Conservation (phyloP, 2,888 invertebrate species). For the Nephrotoma guestfalica region DNA sequence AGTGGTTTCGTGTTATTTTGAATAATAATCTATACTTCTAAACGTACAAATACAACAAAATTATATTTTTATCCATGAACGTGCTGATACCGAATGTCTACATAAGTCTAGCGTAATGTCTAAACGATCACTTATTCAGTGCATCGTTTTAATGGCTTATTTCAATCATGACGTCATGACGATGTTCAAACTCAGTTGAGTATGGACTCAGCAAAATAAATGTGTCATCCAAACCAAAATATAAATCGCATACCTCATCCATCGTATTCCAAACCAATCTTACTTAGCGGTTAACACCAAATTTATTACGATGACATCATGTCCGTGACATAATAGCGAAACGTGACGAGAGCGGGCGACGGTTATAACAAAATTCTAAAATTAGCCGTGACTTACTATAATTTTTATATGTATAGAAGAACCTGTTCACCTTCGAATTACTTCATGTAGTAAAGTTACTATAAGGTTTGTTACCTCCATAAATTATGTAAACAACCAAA, state of each 20-base stretch:
- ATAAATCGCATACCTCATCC: background rate
- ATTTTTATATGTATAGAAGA: background rate
- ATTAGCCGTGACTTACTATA: background rate
- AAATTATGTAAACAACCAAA: too few species aligned
- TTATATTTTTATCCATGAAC: background rate
- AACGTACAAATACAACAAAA: too few species aligned
- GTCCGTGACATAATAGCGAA: background rate
- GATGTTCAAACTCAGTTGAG: background rate
- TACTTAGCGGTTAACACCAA: background rate
- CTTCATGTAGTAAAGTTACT: background rate
- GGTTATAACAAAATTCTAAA: background rate
- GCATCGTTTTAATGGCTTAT: background rate
- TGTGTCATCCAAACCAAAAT: background rate
- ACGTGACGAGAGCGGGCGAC: background rate
- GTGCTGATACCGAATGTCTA: background rate
- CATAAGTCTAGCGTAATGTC: background rate
- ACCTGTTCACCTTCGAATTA: background rate
- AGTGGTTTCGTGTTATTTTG: too few species aligned
- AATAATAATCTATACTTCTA: too few species aligned
- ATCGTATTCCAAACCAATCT: background rate
- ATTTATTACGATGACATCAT: background rate
- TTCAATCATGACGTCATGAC: background rate
- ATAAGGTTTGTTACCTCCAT: background rate
- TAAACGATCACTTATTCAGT: background rate
- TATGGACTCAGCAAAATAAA: background rate